Evolutionary conservation across 2,113 vertebrate species (phyloP).

Genomic region (Nettapus auritus): DNA sequence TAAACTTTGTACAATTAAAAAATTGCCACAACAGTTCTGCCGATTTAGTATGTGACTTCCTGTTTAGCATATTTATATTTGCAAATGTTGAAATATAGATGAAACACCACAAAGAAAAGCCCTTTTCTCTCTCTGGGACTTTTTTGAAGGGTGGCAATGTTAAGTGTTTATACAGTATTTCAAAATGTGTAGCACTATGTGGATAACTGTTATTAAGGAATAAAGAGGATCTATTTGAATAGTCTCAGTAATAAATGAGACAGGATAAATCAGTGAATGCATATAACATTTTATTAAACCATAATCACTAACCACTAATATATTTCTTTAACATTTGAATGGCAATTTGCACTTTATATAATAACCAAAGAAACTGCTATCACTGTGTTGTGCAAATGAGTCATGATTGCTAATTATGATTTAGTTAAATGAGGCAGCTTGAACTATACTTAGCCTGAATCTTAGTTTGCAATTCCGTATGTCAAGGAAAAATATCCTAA

Average conservation of each 20-base stretch:
- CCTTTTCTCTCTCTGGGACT: background rate
- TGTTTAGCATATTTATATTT: background rate
- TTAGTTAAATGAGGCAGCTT: background rate
- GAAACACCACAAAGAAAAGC: background rate
- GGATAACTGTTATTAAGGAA: background rate
- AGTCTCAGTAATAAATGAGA: background rate
- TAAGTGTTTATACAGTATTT: background rate
- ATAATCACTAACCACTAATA: background rate
- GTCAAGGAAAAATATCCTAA: background rate
- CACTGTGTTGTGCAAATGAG: background rate
- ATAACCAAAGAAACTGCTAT: background rate
- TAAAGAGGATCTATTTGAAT: background rate
- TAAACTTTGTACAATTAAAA: background rate
- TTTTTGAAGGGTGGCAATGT: background rate
- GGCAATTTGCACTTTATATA: background rate
- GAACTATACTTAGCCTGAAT: background rate
- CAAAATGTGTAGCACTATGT: background rate
- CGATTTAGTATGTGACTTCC: background rate
- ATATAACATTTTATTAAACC: background rate
- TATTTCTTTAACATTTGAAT: background rate
- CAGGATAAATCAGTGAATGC: background rate
- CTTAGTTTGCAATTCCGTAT: background rate
- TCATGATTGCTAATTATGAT: rapidly evolving
- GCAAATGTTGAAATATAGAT: background rate
- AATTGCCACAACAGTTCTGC: background rate